phyloP scores from a whole-genome alignment of 2,113 vertebrate species.

The Gnathonemus longibarbis region DNA sequence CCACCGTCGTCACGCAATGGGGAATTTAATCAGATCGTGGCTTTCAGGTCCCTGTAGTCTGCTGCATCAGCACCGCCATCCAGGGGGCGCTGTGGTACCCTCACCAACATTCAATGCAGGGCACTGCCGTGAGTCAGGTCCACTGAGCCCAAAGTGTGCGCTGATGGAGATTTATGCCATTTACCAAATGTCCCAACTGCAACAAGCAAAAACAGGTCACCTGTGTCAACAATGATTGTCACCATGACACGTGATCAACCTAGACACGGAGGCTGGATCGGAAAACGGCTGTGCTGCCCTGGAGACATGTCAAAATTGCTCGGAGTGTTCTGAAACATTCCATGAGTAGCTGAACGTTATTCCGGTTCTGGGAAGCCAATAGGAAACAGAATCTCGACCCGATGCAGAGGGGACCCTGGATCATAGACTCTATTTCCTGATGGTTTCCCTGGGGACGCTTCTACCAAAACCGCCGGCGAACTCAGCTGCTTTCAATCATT shows the following conservation, averaged over 20 bases:
- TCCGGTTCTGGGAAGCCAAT: background rate
- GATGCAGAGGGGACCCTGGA: no score
- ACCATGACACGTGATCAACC: background rate
- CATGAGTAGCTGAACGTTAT: background rate
- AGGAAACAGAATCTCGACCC: background rate
- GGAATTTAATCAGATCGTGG: background rate
- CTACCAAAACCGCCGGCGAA: background rate
- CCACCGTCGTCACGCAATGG: background rate
- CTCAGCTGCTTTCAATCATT: slow-evolving; percentile 12
- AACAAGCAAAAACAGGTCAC: background rate
- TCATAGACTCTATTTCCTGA: background rate
- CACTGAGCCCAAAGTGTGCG: background rate
- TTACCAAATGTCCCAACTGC: background rate
- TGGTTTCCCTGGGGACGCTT: background rate
- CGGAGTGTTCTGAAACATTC: background rate
- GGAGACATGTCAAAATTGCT: background rate
- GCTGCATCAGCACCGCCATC: background rate
- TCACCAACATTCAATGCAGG: background rate
- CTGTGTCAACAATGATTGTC: background rate
- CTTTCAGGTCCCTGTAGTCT: background rate
- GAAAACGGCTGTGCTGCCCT: background rate
- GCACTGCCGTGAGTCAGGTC: background rate
- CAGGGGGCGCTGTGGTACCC: background rate
- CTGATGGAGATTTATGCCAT: background rate
- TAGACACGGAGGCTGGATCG: background rate